Percentiles rank a stretch among this genome's conserved stretches.
Conservation (phyloP, 2,888 invertebrate genomes). For the Meghimatium bilineatum region DNA sequence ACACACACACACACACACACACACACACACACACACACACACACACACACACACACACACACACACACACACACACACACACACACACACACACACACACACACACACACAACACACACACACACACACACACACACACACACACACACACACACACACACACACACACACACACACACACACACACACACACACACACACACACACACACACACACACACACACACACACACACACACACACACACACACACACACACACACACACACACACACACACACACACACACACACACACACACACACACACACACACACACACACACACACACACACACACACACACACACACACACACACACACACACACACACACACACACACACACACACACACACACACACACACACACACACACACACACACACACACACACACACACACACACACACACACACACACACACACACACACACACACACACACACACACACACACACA, state of each 20-base stretch:
- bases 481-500: no score
- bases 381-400: no score
- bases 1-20: not conserved
- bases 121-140: not conserved
- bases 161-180: not conserved
- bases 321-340: no score
- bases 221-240: not conserved
- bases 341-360: no score
- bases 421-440: no score
- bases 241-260: not conserved
- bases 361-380: no score
- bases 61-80: no score
- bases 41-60: not conserved
- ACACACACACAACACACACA: not conserved
- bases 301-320: slow-evolving; percentile 17
- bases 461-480: no score
- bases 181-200: not conserved
- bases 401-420: no score
- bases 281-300: not conserved
- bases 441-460: no score
- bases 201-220: not conserved
- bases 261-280: not conserved
- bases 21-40: not conserved
- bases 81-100: not conserved
- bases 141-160: slow-evolving; percentile 23